Percentiles rank a stretch among this genome's conserved stretches.
Evolutionary conservation across 2,113 vertebrate genomes (phyloP).

Genomic region (Cryptomyrus ogoouensis): DNA sequence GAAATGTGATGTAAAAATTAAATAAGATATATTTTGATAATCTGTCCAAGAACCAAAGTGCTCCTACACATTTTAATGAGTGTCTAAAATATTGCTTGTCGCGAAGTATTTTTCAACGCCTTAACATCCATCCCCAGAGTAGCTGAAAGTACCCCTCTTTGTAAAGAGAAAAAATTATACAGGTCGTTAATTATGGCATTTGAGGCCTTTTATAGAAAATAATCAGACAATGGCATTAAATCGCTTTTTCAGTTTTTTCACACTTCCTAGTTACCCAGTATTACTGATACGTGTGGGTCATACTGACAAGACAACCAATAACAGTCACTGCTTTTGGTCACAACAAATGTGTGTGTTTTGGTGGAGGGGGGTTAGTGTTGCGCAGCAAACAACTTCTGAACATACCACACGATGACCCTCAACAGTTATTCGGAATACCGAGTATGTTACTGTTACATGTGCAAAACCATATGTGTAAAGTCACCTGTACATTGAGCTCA

Average conservation of each 20-base stretch:
- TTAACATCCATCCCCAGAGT: no score
- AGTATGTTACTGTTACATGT: background rate
- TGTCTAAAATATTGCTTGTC: no score
- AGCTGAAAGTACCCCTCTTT: no score
- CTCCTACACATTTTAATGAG: no score
- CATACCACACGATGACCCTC: background rate
- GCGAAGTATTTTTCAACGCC: no score
- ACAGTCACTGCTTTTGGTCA: background rate
- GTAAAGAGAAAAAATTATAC: no score
- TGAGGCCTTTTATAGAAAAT: background rate
- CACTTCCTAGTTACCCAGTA: background rate
- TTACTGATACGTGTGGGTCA: background rate
- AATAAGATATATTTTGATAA: no score
- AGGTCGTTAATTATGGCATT: background rate
- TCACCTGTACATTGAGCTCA: background rate
- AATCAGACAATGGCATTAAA: background rate
- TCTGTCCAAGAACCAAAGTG: no score
- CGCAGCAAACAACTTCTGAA: background rate
- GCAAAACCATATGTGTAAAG: background rate
- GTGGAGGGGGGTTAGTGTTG: background rate
- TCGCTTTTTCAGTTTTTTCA: background rate
- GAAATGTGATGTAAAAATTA: no score
- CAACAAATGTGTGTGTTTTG: background rate
- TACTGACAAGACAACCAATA: background rate
- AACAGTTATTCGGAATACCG: background rate